Conservation (phyloP, 2,888 invertebrate species). For the Euzophera pinguis region DNA sequence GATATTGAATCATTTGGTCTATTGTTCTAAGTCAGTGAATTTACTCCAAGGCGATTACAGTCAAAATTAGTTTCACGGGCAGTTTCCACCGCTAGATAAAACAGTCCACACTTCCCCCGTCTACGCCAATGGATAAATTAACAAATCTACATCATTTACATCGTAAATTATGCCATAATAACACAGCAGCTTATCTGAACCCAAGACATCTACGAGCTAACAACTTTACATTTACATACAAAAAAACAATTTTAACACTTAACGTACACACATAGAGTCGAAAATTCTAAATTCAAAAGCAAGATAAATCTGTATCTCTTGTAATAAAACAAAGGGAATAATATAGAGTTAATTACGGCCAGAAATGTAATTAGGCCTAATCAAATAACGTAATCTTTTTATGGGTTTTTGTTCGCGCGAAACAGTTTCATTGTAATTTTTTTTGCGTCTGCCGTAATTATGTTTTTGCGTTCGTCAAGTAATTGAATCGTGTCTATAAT, state of each 20-base stretch:
- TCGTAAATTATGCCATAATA: conserved; percentile 72
- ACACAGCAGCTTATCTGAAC: conserved; percentile 64
- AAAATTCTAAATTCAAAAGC: conserved; percentile 25
- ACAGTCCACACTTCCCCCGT: conserved; percentile 40
- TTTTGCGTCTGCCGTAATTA: conserved; percentile 29
- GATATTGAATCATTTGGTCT: background rate
- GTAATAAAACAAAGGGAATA: conserved; percentile 75
- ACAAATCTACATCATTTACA: conserved; percentile 73
- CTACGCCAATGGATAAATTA: conserved; percentile 63
- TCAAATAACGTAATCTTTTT: conserved; percentile 74
- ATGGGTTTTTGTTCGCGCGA: conserved; percentile 51
- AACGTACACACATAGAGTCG: conserved; percentile 29
- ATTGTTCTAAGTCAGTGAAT: background rate
- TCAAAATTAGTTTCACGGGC: conserved; percentile 21
- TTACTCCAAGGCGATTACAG: background rate
- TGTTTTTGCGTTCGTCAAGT: conserved; percentile 34
- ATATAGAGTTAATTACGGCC: conserved; percentile 73
- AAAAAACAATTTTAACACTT: conserved; percentile 20
- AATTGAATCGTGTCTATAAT: conserved; percentile 33
- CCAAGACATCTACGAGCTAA: conserved; percentile 56
- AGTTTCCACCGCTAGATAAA: conserved; percentile 21
- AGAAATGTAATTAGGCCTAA: conserved; percentile 76
- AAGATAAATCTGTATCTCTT: conserved; percentile 36
- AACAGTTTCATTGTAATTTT: conserved; percentile 41
- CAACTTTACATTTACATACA: conserved; percentile 21